phyloP scores from a whole-genome alignment of 2,888 invertebrate species.

The Pantelozetes paolii region DNA sequence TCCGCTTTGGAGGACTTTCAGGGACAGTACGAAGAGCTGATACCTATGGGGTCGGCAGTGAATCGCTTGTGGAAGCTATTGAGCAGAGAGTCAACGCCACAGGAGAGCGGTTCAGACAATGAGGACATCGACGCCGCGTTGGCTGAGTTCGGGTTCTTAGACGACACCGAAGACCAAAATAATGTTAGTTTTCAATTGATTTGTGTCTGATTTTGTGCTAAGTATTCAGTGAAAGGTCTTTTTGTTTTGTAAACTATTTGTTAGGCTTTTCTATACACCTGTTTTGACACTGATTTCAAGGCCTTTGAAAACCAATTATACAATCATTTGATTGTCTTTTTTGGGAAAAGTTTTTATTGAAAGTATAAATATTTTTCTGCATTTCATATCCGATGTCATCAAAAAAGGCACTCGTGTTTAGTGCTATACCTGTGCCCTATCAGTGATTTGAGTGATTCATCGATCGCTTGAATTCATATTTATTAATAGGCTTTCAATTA shows the following conservation, averaged over 20 bases:
- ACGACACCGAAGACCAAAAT: constrained; percentile 21
- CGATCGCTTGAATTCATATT: too few species aligned
- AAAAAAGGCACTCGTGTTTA: too few species aligned
- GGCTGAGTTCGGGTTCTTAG: constrained; percentile 32
- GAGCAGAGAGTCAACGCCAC: not conserved
- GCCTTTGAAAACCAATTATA: not conserved
- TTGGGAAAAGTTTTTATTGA: too few species aligned
- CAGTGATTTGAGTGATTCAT: too few species aligned
- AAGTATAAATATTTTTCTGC: too few species aligned
- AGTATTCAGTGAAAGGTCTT: not conserved
- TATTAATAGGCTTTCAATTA: too few species aligned
- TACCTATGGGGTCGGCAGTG: constrained; percentile 13
- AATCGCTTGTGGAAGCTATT: constrained; percentile 3
- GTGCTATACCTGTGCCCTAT: too few species aligned
- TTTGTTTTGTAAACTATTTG: not conserved
- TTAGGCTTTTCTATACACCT: not conserved
- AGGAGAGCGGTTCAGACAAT: not conserved
- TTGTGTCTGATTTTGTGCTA: not conserved
- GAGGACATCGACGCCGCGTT: constrained; percentile 26
- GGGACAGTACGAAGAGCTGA: constrained; percentile 39
- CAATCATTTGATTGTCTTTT: not conserved
- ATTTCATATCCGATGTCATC: too few species aligned
- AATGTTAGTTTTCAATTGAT: not conserved
- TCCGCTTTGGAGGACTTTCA: constrained; percentile 36
- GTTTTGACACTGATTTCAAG: not conserved